Evolutionary conservation across 35 echinoderm and acorn worm species (phyloP), one percentile per base, ranked within the genome.

Genomic region (Apostichopus californicus): DNA sequence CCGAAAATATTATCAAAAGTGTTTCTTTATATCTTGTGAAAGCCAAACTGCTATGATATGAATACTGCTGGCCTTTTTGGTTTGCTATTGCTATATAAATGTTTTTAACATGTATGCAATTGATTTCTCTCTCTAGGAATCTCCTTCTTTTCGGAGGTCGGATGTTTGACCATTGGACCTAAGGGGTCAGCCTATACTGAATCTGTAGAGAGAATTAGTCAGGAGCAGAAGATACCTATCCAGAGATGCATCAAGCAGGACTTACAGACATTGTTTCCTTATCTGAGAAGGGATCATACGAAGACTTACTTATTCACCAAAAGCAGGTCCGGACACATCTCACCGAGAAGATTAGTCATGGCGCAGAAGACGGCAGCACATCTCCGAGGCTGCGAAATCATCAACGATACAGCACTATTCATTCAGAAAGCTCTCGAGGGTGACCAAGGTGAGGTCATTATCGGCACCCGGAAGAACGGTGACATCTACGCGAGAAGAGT

Each of bases 351-450:
- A 18, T 75, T 95, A 12, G 75, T 96, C 15, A 8, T 46, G 53
- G 95, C 95, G 21, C 94, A 96, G 80, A 87, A 89, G 56, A 89
- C 61, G 9, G 91, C 87, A 0, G 95, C 95, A 68, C 83, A 87
- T 58, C 68, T 83, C 4, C 87, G 90, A 68, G 93, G 95, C 46
- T 96, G 95, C 65, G 93, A 96, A 15, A 75, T 96, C 24, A 80
- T 96, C 52, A 55, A 89, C 81, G 95, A 94, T 75, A 80, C 90
- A 23, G 93, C 83, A 6, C 8, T 54, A 21, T 66, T 9, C 20
- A 73, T 90, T 46, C 20, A 73, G 14, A 15, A 2, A 55, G 28
- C 56, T 55, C 54, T 9, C 8, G 83, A 57, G 12, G 63, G 10
- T 73, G 70, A 28, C 73, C 87, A 26, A 18, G 66, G 70, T 11